Evolutionary conservation across 2,888 invertebrate species (phyloP).

Genomic region (Eupithecia vulgata): DNA sequence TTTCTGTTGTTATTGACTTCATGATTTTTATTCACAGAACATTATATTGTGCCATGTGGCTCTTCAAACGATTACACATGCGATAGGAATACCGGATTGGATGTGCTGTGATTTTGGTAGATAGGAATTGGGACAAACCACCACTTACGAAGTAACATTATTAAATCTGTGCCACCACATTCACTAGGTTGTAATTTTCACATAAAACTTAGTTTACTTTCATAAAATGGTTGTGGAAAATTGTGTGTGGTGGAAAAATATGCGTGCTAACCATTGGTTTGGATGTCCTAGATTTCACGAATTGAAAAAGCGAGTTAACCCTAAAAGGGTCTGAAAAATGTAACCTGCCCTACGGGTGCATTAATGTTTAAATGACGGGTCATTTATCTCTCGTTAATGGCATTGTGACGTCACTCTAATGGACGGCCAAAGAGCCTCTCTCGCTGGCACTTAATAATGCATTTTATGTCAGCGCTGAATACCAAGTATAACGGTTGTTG

Average conservation of each 20-base stretch:
- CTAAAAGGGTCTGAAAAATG: constrained; percentile 43
- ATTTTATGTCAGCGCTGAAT: constrained; percentile 52
- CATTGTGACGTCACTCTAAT: constrained; percentile 63
- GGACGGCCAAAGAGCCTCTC: constrained; percentile 59
- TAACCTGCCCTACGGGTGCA: constrained; percentile 53
- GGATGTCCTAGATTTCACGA: constrained; percentile 4
- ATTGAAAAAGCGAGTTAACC: constrained; percentile 16
- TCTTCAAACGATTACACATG: not conserved
- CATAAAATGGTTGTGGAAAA: not conserved
- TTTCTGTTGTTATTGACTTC: not conserved
- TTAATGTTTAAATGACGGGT: constrained; percentile 62
- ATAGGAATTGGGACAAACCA: not conserved
- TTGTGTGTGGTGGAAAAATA: too few relatives aligned
- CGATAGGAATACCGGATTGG: not conserved
- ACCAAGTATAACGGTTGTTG: constrained; percentile 22
- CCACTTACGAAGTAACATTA: too few relatives aligned
- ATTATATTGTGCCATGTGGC: not conserved
- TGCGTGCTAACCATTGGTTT: not conserved
- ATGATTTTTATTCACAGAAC: not conserved
- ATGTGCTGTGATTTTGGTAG: not conserved
- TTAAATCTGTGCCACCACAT: too few relatives aligned
- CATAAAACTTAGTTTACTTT: not conserved
- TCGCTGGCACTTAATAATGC: constrained; percentile 62
- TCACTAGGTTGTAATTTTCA: not conserved
- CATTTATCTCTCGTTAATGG: constrained; percentile 65